phyloP scores from a whole-genome alignment of 37 sponge, comb jelly and placozoan genomes.

The Oopsacas minuta region DNA sequence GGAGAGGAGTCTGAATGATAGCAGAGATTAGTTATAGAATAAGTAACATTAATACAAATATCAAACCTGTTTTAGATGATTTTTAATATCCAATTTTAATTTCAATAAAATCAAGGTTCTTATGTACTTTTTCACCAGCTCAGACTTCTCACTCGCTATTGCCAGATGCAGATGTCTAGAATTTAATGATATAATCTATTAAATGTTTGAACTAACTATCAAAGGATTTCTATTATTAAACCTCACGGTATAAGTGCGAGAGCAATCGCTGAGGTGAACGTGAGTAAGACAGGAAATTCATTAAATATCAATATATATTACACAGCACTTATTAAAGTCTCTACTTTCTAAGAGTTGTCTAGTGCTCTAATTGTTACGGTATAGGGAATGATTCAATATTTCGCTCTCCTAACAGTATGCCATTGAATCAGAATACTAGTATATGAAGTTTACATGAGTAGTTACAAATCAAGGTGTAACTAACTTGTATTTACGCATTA shows the following conservation, averaged over 20 bases:
- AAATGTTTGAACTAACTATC: too few species aligned
- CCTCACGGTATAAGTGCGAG: too few species aligned
- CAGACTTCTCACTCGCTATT: conserved; percentile 49
- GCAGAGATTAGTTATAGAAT: neutral
- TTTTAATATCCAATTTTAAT: neutral
- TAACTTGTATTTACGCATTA: too few species aligned
- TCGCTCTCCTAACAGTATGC: too few species aligned
- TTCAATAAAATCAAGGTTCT: neutral
- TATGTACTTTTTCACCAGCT: conserved; percentile 28
- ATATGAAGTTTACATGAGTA: neutral
- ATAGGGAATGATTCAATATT: too few species aligned
- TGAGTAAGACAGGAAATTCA: too few species aligned
- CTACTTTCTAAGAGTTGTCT: too few species aligned
- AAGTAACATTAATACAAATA: neutral
- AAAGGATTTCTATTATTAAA: too few species aligned
- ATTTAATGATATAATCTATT: neutral
- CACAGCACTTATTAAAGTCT: too few species aligned
- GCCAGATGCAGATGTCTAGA: conserved; percentile 56
- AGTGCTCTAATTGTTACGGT: too few species aligned
- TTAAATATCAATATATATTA: too few species aligned
- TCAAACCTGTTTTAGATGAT: neutral
- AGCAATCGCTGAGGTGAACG: too few species aligned
- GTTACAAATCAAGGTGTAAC: neutral
- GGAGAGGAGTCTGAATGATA: conserved; percentile 56
- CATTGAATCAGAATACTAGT: neutral